A percentile compares a stretch with the other conserved stretches of the same genome.
phyloP scores from a whole-genome alignment of 2,888 invertebrate species.

The Criorhina ranunculi region DNA sequence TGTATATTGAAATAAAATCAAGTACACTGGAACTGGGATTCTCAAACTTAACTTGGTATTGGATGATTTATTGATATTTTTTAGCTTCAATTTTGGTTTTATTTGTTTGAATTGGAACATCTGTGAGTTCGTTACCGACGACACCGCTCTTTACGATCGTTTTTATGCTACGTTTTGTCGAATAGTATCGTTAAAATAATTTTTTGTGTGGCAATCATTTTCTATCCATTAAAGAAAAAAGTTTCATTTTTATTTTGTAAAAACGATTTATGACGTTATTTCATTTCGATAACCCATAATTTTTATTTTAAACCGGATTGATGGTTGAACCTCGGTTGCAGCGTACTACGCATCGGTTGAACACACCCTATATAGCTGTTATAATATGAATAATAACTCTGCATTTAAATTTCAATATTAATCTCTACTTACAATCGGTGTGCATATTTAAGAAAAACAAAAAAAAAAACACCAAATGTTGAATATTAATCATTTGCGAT shows the following conservation, averaged over 20 bases:
- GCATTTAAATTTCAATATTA: constrained; percentile 11
- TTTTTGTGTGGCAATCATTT: not conserved
- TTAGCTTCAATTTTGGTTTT: not conserved
- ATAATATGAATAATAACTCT: constrained; percentile 23
- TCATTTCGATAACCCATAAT: not conserved
- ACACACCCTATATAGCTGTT: not conserved
- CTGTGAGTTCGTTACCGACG: not conserved
- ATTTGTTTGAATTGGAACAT: not conserved
- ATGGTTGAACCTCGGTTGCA: not conserved
- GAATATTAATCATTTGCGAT: constrained; percentile 9
- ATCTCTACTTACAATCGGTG: not conserved
- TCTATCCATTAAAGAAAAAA: not conserved
- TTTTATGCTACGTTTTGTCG: not conserved
- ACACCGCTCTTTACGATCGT: not conserved
- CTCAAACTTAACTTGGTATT: too few species aligned
- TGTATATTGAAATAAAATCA: too few species aligned
- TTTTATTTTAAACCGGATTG: constrained; percentile 26
- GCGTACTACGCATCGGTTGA: not conserved
- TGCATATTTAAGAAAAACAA: constrained; percentile 8
- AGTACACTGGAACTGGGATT: too few species aligned
- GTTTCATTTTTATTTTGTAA: not conserved
- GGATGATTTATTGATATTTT: too few species aligned
- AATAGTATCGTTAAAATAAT: not conserved
- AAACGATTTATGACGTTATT: not conserved
- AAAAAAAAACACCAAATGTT: not conserved